These are phyloP conservation scores for Masticophis lateralis DNA, from an alignment of 2,797 vertebrate genomes.

Conservation along the genomic window DNA sequence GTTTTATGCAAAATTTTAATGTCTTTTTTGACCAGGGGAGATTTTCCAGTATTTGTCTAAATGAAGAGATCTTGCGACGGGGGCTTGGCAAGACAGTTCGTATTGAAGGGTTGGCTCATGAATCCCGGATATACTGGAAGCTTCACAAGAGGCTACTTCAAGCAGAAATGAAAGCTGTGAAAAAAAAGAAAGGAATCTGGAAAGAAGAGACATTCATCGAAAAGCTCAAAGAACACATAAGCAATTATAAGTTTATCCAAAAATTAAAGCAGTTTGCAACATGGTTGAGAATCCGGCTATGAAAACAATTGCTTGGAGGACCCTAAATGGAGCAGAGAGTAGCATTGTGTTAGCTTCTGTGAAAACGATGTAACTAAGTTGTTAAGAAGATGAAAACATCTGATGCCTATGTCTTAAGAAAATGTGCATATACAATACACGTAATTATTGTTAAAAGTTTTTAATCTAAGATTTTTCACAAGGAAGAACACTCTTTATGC, in stretches of 20 bases:
- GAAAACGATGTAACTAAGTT: neutral
- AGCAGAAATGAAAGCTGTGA: constrained; percentile 86
- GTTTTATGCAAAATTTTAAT: neutral
- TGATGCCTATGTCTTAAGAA: neutral
- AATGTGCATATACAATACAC: accelerated
- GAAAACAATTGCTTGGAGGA: constrained; percentile 23
- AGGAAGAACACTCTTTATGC: neutral
- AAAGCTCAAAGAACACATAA: constrained; percentile 58
- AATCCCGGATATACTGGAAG: constrained; percentile 80
- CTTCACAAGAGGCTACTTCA: constrained; percentile 84
- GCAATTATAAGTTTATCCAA: constrained; percentile 52
- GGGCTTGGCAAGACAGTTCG: constrained; percentile 83
- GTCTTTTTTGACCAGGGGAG: constrained; percentile 69
- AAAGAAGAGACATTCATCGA: constrained; percentile 77
- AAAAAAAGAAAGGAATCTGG: constrained; percentile 86
- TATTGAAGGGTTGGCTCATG: constrained; percentile 74
- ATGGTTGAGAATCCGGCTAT: constrained; percentile 44
- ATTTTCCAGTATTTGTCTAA: constrained; percentile 78
- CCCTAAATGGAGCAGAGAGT: neutral
- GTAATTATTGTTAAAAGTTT: accelerated
- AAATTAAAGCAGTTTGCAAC: constrained; percentile 59
- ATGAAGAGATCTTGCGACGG: constrained; percentile 83
- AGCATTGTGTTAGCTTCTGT: neutral
- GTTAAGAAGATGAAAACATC: neutral
- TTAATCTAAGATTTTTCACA: neutral